A percentile compares a stretch with the other conserved stretches of the same genome.
Evolutionary conservation across 2,797 vertebrate species (phyloP).

Genomic region (Clarias platycephalus): DNA sequence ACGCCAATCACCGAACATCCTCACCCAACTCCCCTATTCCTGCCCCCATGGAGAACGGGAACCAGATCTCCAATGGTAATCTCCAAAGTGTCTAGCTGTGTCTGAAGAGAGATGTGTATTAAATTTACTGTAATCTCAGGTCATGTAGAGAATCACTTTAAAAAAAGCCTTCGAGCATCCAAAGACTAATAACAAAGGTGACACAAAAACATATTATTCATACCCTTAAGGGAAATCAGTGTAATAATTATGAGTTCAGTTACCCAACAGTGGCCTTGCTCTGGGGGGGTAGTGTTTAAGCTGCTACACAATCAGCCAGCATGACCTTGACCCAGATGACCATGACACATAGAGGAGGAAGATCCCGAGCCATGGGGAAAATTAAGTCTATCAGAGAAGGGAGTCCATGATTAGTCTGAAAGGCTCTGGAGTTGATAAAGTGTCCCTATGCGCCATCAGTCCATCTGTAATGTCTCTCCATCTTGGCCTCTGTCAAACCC

Average conservation of each 20-base stretch:
- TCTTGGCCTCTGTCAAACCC: slow-evolving; percentile 32
- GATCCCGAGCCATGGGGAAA: slow-evolving; percentile 22
- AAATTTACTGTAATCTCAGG: neutral
- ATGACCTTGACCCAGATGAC: slow-evolving; percentile 46
- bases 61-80: slow-evolving; percentile 90
- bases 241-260: slow-evolving; percentile 19
- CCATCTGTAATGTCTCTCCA: slow-evolving; percentile 13
- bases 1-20: slow-evolving; percentile 88
- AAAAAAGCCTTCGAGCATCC: neutral
- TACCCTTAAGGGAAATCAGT: slow-evolving; percentile 23
- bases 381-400: slow-evolving; percentile 36
- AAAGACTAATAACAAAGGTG: slow-evolving; percentile 20
- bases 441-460: slow-evolving; percentile 24
- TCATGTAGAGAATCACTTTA: neutral
- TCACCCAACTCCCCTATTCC: slow-evolving; percentile 73
- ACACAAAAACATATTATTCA: slow-evolving; percentile 26
- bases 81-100: neutral
- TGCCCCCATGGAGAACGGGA: slow-evolving; percentile 86
- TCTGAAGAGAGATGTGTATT: neutral
- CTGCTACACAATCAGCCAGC: slow-evolving; percentile 20
- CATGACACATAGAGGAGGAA: slow-evolving; percentile 18
- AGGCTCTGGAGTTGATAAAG: slow-evolving; percentile 37
- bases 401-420: slow-evolving; percentile 45
- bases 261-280: slow-evolving; percentile 2
- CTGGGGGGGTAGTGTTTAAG: slow-evolving; percentile 23